phyloP scores from a whole-genome alignment of 2,113 vertebrate species.

The Ailuropoda melanoleuca region DNA sequence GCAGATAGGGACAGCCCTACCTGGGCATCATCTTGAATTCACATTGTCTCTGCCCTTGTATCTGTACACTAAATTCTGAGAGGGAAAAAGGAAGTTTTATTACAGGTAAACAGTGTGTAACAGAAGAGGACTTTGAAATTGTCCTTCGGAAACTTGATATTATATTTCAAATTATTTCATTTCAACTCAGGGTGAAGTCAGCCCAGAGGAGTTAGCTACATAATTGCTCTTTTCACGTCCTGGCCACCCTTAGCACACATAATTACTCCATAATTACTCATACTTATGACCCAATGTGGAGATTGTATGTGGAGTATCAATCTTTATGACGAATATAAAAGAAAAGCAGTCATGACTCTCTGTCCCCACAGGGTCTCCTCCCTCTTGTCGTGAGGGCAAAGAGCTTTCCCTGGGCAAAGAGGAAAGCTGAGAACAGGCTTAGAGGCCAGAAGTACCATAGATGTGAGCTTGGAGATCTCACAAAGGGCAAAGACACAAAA shows the following conservation, averaged over 20 bases:
- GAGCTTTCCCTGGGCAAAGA: background rate
- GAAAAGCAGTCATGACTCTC: conserved; percentile 60
- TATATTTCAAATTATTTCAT: conserved; percentile 69
- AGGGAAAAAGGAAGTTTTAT: background rate
- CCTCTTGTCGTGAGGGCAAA: background rate
- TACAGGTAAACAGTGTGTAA: background rate
- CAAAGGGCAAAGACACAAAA: background rate
- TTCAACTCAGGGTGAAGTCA: conserved; percentile 54
- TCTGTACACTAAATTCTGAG: conserved; percentile 17
- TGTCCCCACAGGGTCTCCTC: conserved; percentile 35
- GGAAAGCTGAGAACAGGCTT: background rate
- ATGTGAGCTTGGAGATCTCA: background rate
- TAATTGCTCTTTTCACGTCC: conserved; percentile 71
- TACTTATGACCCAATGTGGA: conserved; percentile 57
- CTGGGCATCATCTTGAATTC: background rate
- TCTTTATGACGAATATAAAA: conserved; percentile 67
- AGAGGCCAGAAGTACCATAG: background rate
- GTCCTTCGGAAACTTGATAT: conserved; percentile 55
- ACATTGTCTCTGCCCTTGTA: background rate
- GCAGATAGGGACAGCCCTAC: fast-evolving
- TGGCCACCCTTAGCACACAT: conserved; percentile 65
- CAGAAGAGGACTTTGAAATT: conserved; percentile 22
- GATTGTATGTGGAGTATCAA: conserved; percentile 52
- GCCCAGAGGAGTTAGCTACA: conserved; percentile 63
- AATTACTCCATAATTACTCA: conserved; percentile 75